Evolutionary conservation across 2,113 vertebrate genomes (phyloP).

Genomic region (Myiozetetes cayanensis): DNA sequence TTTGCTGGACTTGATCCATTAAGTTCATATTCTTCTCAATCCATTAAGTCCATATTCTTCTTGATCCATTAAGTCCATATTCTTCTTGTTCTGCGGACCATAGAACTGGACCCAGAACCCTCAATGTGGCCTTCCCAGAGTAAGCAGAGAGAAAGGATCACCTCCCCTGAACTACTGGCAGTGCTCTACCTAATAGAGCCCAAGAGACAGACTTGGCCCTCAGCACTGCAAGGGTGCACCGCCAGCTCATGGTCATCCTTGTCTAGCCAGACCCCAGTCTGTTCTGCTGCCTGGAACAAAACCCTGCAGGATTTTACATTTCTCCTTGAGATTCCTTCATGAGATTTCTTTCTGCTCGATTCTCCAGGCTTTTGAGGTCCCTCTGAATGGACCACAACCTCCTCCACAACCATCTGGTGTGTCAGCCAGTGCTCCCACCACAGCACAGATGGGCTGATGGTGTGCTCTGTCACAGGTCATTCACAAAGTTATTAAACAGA

Average conservation of each 20-base stretch:
- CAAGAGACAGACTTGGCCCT: background rate
- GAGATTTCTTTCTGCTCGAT: background rate
- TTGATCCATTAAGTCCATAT: rapidly evolving
- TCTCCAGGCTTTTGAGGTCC: background rate
- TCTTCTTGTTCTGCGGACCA: background rate
- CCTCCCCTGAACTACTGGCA: too few species aligned
- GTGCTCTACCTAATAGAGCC: background rate
- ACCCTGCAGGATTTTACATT: background rate
- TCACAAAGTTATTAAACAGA: background rate
- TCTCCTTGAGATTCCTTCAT: background rate
- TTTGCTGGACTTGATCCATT: background rate
- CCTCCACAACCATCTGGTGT: background rate
- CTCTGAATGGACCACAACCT: background rate
- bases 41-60: background rate
- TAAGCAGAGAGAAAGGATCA: background rate
- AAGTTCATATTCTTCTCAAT: background rate
- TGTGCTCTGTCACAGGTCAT: background rate
- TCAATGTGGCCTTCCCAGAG: background rate
- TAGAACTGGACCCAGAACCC: background rate
- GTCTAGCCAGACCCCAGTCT: background rate
- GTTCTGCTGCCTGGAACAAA: background rate
- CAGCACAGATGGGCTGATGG: background rate
- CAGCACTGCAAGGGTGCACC: rapidly evolving
- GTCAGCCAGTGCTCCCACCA: background rate
- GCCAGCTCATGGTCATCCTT: background rate